Evolutionary conservation across 2,113 vertebrate genomes (phyloP), one percentile per base, ranked within the genome.

Genomic region (Poeciliopsis retropinna): DNA sequence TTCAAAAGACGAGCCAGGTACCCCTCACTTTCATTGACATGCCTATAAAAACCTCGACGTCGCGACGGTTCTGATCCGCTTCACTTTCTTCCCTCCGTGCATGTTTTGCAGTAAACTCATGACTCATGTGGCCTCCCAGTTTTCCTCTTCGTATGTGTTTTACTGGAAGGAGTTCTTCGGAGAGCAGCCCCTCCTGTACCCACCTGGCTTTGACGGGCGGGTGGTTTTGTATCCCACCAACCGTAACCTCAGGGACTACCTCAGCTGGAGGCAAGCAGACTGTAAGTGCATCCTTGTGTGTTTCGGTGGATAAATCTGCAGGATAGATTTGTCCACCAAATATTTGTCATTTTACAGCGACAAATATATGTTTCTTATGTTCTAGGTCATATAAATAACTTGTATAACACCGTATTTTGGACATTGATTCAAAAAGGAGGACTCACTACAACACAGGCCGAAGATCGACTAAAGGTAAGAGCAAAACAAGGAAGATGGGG

Each of bases 1-100:
- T 99, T 99, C 90, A 99, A 97, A 92, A 96, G 98, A 88, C 96
- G 98, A 95, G 95, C 97, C 84, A 99, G 98, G 98, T 99, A 94
- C 79, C 62, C 15, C 25, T 14, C 70, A 9, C 39, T 51, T 2
- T 34, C 1, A 29, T 1, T 22, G 4, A 32, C 7, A 61, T 28
- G 72, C 14, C 32, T 41, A 39, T 32, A 3, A 27, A 28, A 30
- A 29, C 27, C 15, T 30, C 22, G 62, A 9, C 17, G 0, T 28
- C 2, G 17, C 28, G 0, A 27, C 28, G 1, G 2, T 0, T 29
- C 3, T 30, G 34, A 2, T n/a, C 29, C 0, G 2, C 7, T 29
- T 66, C 57, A 27, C 28, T 44, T 1, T 13, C 8, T 11, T 61
- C 39, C n/a, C 22, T 19, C 2, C 22, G 29, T 76, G 32, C 3